Percentiles rank a stretch among this genome's conserved stretches.
phyloP scores from a whole-genome alignment of 2,113 vertebrate species.

The Otolemur garnettii region DNA sequence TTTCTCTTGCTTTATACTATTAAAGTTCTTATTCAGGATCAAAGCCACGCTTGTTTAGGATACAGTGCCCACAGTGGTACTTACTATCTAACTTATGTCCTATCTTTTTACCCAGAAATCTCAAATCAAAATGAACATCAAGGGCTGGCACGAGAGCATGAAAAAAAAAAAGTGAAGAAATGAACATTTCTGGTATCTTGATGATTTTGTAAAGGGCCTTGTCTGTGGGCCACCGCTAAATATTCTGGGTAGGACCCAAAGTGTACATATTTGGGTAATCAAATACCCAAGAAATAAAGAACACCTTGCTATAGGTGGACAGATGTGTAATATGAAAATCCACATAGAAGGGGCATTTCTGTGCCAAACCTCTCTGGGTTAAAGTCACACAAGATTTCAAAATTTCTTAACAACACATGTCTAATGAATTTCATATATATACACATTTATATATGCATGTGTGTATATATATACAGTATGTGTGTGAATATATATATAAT shows the following conservation, averaged over 20 bases:
- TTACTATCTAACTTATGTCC: background rate
- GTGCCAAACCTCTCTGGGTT: background rate
- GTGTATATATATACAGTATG: background rate
- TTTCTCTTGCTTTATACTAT: background rate
- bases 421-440: background rate
- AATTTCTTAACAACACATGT: background rate
- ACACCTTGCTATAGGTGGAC: accelerated
- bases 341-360: background rate
- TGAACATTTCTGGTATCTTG: background rate
- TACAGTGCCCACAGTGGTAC: no score
- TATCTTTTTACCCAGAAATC: background rate
- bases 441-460: background rate
- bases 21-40: background rate
- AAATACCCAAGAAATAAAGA: background rate
- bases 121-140: background rate
- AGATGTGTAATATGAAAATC: background rate
- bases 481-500: background rate
- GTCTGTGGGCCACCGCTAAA: background rate
- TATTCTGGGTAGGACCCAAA: background rate
- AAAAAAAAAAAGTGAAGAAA: background rate
- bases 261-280: background rate
- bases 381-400: background rate
- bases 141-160: background rate
- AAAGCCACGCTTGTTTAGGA: background rate
- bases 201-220: background rate